Percentiles rank a stretch among this genome's conserved stretches.
Conservation (phyloP, 2,797 vertebrate genomes). For the Chrosomus eos region DNA sequence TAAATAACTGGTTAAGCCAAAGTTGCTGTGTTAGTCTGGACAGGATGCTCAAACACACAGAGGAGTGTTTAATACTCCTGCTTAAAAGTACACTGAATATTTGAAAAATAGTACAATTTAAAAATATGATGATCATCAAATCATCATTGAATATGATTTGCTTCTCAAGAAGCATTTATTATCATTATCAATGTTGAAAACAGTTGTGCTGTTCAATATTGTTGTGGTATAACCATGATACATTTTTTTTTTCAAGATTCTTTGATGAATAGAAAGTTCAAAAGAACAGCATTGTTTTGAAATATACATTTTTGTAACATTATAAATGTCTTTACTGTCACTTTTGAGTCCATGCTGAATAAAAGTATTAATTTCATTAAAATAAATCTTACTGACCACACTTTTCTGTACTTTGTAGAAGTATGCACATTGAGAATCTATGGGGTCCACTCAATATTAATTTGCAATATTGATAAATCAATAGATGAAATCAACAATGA, state of each 20-base stretch:
- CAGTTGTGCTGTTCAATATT: background rate
- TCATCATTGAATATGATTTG: too few relatives aligned
- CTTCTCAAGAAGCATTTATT: background rate
- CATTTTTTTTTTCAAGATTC: background rate
- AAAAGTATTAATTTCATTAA: background rate
- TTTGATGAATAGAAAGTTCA: background rate
- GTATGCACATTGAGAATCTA: background rate
- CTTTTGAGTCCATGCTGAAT: background rate
- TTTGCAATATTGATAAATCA: background rate
- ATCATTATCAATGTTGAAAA: background rate
- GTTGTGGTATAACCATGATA: too few relatives aligned
- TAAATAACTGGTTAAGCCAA: background rate
- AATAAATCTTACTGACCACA: background rate
- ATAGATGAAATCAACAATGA: background rate
- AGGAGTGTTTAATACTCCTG: background rate
- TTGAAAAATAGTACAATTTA: background rate
- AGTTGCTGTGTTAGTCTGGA: background rate
- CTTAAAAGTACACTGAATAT: background rate
- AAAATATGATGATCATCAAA: too few relatives aligned
- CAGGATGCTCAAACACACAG: background rate
- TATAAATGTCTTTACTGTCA: background rate
- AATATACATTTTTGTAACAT: background rate
- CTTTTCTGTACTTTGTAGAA: background rate
- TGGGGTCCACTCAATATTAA: background rate
- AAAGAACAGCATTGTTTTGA: too few relatives aligned